phyloP scores from a whole-genome alignment of 2,113 vertebrate genomes.

The Chaetorhynchus papuensis region DNA sequence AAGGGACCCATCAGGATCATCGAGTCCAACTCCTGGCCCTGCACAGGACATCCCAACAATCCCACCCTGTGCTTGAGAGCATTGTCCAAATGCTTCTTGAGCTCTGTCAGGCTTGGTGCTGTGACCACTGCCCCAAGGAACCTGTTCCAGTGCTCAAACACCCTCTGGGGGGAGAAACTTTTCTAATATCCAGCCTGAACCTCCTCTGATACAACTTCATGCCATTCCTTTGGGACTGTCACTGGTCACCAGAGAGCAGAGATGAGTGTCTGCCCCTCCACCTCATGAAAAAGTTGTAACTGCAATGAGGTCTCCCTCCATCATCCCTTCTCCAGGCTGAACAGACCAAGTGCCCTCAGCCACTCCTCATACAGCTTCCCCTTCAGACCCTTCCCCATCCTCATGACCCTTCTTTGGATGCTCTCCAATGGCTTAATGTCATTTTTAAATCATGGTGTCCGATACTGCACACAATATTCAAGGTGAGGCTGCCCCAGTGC shows the following conservation, averaged over 20 bases:
- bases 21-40: neutral
- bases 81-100: neutral
- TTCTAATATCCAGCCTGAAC: neutral
- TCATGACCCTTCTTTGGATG: neutral
- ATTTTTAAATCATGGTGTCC: neutral
- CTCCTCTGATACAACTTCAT: neutral
- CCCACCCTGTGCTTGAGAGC: neutral
- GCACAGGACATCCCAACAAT: neutral
- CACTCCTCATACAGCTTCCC: rapidly evolving
- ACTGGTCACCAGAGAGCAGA: neutral
- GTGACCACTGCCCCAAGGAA: neutral
- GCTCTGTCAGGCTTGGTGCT: neutral
- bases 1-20: neutral
- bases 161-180: neutral
- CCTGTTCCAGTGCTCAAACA: neutral
- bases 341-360: neutral
- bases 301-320: neutral
- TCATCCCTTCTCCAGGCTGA: neutral
- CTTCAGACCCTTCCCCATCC: neutral
- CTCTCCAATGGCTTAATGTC: neutral
- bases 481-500: neutral
- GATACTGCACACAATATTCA: no score
- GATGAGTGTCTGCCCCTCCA: neutral
- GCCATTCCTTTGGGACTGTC: neutral
- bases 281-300: no score